Evolutionary conservation across 2,888 invertebrate genomes (phyloP).

Genomic region (Coleophora deauratella): DNA sequence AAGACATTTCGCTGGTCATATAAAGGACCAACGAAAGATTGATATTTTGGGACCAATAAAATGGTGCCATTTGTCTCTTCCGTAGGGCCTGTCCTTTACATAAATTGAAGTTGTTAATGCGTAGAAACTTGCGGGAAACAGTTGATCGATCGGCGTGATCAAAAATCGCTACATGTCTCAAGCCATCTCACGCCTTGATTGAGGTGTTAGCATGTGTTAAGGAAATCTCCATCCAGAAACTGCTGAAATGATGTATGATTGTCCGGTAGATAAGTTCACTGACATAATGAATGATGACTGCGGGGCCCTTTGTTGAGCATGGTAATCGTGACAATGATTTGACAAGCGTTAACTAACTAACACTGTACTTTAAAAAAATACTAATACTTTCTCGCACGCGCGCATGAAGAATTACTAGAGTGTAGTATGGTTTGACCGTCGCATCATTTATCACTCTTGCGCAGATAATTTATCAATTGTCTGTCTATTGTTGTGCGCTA

Average conservation of each 20-base stretch:
- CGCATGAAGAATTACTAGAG: conserved; percentile 18
- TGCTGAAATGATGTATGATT: conserved; percentile 4
- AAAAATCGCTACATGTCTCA: too few species aligned
- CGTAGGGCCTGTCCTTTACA: too few species aligned
- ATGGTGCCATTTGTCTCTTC: too few species aligned
- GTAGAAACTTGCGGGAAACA: too few species aligned
- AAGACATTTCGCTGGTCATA: too few species aligned
- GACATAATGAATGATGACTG: not conserved
- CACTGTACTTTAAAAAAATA: conserved; percentile 6
- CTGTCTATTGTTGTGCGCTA: conserved; percentile 17
- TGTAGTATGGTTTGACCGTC: conserved; percentile 9
- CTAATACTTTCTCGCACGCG: conserved; percentile 11
- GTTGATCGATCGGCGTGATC: too few species aligned
- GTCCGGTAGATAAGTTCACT: not conserved
- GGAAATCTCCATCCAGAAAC: not conserved
- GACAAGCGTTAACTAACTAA: not conserved
- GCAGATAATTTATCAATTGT: conserved; percentile 28
- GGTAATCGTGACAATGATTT: not conserved
- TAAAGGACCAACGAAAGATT: too few species aligned
- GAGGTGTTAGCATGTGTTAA: conserved; percentile 2
- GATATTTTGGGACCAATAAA: too few species aligned
- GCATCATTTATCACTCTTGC: conserved; percentile 22
- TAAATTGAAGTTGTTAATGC: too few species aligned
- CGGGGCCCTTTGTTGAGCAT: not conserved
- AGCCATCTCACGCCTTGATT: not conserved